Evolutionary conservation across 2,113 vertebrate species (phyloP).

Genomic region (Diadophis punctatus): DNA sequence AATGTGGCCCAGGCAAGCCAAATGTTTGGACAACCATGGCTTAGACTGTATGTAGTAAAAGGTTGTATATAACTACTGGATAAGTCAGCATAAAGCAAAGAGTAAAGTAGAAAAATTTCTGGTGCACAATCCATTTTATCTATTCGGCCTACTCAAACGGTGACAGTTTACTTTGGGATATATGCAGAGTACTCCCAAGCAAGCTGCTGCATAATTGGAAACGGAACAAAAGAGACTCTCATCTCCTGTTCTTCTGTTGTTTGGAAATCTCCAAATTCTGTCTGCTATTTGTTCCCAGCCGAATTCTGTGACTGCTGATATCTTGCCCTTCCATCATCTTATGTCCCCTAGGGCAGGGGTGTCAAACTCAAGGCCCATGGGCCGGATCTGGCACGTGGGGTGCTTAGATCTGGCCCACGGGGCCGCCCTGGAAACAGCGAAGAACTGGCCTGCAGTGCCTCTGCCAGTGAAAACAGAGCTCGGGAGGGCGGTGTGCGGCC

Average conservation of each 20-base stretch:
- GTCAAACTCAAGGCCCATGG: background rate
- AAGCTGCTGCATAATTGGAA: background rate
- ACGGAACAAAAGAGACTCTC: background rate
- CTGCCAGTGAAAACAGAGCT: too few relatives aligned
- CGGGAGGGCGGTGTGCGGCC: too few relatives aligned
- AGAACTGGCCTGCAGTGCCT: too few relatives aligned
- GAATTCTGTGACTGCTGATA: background rate
- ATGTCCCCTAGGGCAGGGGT: background rate
- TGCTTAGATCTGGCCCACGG: too few relatives aligned
- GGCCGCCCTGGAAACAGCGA: too few relatives aligned
- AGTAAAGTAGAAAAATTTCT: background rate
- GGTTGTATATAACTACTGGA: background rate
- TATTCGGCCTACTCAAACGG: background rate
- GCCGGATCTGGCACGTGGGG: too few relatives aligned
- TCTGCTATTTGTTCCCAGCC: background rate
- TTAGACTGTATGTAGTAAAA: background rate
- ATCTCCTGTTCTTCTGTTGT: background rate
- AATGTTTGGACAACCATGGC: background rate
- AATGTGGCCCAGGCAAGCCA: background rate
- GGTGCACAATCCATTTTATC: background rate
- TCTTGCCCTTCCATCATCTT: background rate
- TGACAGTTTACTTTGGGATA: background rate
- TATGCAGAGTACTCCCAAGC: background rate
- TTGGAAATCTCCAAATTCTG: background rate
- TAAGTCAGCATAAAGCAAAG: background rate